Conservation (phyloP, 2,888 invertebrate species). For the Coleophora flavipennella region DNA sequence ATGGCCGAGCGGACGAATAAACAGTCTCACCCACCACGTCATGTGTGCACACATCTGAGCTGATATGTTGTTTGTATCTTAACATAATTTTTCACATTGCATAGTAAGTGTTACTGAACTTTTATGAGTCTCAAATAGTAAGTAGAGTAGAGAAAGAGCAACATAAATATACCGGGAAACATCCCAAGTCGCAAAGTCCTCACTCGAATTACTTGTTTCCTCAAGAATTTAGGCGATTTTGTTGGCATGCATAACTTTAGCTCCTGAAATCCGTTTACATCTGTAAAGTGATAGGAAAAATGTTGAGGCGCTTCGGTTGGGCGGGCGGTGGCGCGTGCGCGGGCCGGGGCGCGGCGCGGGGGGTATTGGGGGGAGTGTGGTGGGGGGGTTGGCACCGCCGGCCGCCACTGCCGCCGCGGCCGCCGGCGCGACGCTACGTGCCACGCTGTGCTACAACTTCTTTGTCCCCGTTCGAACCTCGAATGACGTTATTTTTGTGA, state of each 20-base stretch:
- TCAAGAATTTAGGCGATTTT: constrained; percentile 16
- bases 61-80: no score
- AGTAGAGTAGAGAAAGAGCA: no score
- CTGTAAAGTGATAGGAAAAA: constrained; percentile 41
- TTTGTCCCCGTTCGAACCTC: constrained; percentile 48
- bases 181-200: no score
- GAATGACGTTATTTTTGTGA: constrained; percentile 52
- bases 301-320: constrained; percentile 43
- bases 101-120: no score
- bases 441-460: constrained; percentile 21
- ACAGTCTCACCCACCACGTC: no score
- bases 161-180: no score
- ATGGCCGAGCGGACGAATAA: no score
- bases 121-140: no score
- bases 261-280: constrained; percentile 49
- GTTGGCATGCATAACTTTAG: constrained; percentile 38
- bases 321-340: constrained; percentile 54
- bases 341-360: constrained; percentile 30
- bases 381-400: constrained; percentile 20
- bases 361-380: constrained; percentile 29
- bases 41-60: no score
- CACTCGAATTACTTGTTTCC: no score
- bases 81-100: no score
- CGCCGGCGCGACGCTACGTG: constrained; percentile 35
- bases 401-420: constrained; percentile 47